Evolutionary conservation across 2,888 invertebrate genomes (phyloP).

Genomic region (Lomographa bimaculata): DNA sequence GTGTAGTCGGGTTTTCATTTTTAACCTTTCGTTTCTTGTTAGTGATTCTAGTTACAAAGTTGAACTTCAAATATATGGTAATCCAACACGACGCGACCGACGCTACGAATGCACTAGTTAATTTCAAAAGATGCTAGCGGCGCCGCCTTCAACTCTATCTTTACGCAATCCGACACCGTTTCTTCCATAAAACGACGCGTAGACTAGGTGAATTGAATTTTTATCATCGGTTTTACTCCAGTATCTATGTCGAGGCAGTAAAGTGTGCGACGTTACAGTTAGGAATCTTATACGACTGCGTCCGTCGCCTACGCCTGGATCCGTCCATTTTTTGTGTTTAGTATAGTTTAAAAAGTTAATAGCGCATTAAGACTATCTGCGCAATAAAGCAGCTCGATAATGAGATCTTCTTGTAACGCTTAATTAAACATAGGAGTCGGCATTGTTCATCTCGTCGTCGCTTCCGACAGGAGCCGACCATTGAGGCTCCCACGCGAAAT

Average conservation of each 20-base stretch:
- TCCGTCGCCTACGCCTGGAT: conserved; percentile 44
- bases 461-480: conserved; percentile 62
- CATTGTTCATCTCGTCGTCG: conserved; percentile 45
- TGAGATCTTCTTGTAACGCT: conserved; percentile 35
- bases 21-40: background rate
- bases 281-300: conserved; percentile 63
- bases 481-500: conserved; percentile 62
- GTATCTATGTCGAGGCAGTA: conserved; percentile 57
- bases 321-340: conserved; percentile 35
- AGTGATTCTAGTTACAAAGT: conserved; percentile 17
- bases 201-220: conserved; percentile 63
- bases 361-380: conserved; percentile 23
- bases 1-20: no score
- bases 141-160: conserved; percentile 46
- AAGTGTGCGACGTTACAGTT: conserved; percentile 62
- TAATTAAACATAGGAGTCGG: conserved; percentile 43
- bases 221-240: conserved; percentile 56
- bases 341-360: conserved; percentile 37
- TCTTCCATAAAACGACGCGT: conserved; percentile 50
- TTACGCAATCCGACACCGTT: conserved; percentile 50
- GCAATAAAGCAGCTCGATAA: conserved; percentile 32
- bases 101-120: conserved; percentile 40
- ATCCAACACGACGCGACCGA: conserved; percentile 21
- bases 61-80: conserved; percentile 35
- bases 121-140: conserved; percentile 53